phyloP scores from a whole-genome alignment of 2,113 vertebrate species.

The Podocnemis expansa region DNA sequence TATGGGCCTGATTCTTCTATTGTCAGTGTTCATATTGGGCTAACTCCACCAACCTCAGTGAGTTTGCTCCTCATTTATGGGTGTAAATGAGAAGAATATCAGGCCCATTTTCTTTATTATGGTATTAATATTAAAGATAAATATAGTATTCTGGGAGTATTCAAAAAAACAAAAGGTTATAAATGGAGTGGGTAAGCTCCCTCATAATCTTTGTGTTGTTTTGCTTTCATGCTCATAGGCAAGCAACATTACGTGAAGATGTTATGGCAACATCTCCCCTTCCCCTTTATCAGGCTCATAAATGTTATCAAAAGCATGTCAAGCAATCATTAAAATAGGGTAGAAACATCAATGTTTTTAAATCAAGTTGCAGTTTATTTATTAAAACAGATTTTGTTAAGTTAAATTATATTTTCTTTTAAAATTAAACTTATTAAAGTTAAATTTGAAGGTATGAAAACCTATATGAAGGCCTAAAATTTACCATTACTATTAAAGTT shows the following conservation, averaged over 20 bases:
- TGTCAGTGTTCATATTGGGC: neutral
- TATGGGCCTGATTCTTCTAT: neutral
- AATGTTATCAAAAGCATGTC: neutral
- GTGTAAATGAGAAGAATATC: neutral
- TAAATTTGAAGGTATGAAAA: too few species aligned
- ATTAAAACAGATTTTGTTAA: too few species aligned
- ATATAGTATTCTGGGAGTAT: neutral
- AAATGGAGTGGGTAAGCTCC: neutral
- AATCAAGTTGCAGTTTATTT: too few species aligned
- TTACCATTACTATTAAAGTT: too few species aligned
- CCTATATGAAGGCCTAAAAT: too few species aligned
- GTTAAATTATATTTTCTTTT: too few species aligned
- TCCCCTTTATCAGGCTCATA: neutral
- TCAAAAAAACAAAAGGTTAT: neutral
- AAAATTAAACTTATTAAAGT: too few species aligned
- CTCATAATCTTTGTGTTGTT: neutral
- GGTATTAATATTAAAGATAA: neutral
- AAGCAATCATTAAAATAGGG: neutral
- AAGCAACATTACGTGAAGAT: neutral
- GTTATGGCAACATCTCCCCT: neutral
- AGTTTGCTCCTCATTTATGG: neutral
- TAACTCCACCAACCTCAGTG: rapidly evolving
- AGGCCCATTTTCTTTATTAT: neutral
- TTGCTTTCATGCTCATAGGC: neutral
- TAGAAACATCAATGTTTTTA: too few species aligned